A percentile compares a stretch with the other conserved stretches of the same genome.
These are phyloP conservation scores for Alexandromys fortis DNA, from an alignment of 2,113 vertebrate species.

Conservation along the genomic window DNA sequence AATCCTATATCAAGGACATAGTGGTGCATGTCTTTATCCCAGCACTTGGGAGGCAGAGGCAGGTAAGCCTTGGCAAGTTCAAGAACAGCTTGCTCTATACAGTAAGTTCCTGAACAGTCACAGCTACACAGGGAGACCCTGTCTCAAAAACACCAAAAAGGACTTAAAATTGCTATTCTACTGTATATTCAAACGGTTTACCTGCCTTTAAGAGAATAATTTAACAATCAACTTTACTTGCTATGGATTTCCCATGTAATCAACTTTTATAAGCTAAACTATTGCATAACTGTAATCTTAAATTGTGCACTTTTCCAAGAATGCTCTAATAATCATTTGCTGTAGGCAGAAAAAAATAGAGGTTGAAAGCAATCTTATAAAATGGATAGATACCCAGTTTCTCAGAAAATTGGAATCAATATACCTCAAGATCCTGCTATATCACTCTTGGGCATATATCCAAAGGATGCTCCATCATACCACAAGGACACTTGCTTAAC, in stretches of 20 bases:
- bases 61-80: neutral
- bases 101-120: neutral
- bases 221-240: neutral
- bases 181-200: neutral
- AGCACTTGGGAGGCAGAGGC: neutral
- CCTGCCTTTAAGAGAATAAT: neutral
- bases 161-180: neutral
- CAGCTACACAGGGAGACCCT: neutral
- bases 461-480: neutral
- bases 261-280: neutral
- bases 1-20: neutral
- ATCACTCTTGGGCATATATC: neutral
- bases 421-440: neutral
- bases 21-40: neutral
- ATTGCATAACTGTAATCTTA: neutral
- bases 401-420: neutral
- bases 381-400: neutral
- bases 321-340: neutral
- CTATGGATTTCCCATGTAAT: neutral
- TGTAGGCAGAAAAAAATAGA: neutral
- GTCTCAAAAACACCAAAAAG: neutral
- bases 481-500: neutral
- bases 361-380: neutral
- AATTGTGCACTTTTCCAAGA: neutral
- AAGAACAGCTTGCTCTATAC: neutral